Evolutionary conservation across 2,113 vertebrate genomes (phyloP), one percentile per base, ranked within the genome.

Genomic region (Periophthalmodon schlosseri): DNA sequence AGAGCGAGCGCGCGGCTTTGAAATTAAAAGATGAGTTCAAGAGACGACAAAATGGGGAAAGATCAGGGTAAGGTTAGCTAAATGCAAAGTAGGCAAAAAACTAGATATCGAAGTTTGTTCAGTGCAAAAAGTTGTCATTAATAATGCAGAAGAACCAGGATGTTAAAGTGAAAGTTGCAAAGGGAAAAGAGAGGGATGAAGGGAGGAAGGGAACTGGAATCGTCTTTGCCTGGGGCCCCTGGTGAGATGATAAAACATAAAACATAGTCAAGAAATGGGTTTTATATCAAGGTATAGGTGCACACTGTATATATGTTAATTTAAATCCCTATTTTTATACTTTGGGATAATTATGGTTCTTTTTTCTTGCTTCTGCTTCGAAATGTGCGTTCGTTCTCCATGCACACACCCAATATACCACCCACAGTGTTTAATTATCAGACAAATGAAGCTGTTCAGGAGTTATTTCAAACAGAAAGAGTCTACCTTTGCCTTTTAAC

Each of bases 261-360:
- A 88, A 89, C 87, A 85, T 64, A 68, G 83, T 84, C 75, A 68
- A 84, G 74, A 72, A 69, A 63, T 77, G 78, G 28, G 68, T 76
- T 78, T 87, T 79, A 69, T 84, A 88, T 72, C 56, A 74, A 77
- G 64, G 77, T 83, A 77, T 75, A 69, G 76, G 70, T 57, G 65
- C 21, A 15, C 23, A 52, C 67, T 74, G 66, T n/a, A 54, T 72
- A 72, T 83, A 78, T 80, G 71, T 78, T 88, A 90, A 90, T 89
- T 83, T 75, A 78, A 78, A 82, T 84, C 24, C 2, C 23, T 86
- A 73, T 86, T 79, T 89, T 90, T 89, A 83, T 86, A 87, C 86
- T 86, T 87, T 78, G 72, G 81, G 88, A 87, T 93, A 93, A 92
- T 92, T 92, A 92, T 78, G 83, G 76, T 50, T 73, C 67, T 83